Base-by-base conservation (phyloP, 1,140 invertebrate species). In the Polyergus mexicanus region DNA sequence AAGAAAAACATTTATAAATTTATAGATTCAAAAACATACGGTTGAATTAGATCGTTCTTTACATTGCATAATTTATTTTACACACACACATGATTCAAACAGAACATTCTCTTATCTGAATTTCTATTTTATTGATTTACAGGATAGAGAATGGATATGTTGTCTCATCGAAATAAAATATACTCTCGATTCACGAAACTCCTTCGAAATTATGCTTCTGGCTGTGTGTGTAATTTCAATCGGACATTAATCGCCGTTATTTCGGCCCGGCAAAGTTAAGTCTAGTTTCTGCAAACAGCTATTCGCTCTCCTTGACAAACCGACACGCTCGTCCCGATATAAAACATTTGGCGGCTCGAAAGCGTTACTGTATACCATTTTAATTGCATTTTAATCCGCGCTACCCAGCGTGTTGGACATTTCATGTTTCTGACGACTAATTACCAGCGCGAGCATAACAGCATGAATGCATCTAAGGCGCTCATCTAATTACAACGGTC, bases 381-480 rank as follows among this genome's bases (percentile, higher is more conserved):
- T 77, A 77, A 77, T 77, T 65, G 38, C 25, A n/a, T 5, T 77
- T 77, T 77, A 74, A 77, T 77, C 60, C 32, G 58, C 38, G 28
- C 38, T 28, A 16, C 60, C 25, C 10, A 28, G 16, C 16, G 44
- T 47, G 60, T 51, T 51, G 47, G 47, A 19, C 13, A 16, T 51
- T 51, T 13, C 47, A 16, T 51, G 16, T 32, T 65, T 35, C 44
- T 65, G 47, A 60, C 47, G 51, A 28, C 25, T 65, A 63, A 77
- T 77, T 56, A 56, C 47, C 19, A 35, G 51, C 25, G 47, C 35
- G n/a, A 11, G 35, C 51, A 32, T 74, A 54, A 74, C 28, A 54
- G 54, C 28, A n/a, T 44, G 47, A 72, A 41, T 76, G 35, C 38
- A 44, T 41, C 58, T 76, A 76, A 28, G 74, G 56, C 25, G 60